phyloP scores from a whole-genome alignment of 2,797 vertebrate species.

The Bradypus variegatus region DNA sequence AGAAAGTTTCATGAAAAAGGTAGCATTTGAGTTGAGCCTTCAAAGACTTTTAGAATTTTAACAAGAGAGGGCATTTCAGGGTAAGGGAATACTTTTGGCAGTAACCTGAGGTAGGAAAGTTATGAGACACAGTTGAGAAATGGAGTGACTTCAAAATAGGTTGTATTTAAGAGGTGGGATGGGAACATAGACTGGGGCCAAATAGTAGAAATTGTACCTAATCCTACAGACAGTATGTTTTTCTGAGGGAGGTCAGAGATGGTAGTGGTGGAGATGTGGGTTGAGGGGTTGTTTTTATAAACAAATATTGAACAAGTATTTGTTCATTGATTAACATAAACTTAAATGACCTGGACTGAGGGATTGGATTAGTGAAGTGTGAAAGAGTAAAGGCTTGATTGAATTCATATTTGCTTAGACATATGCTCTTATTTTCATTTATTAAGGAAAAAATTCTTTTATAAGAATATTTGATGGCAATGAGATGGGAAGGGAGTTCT shows the following conservation, averaged over 20 bases:
- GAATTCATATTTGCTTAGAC: neutral
- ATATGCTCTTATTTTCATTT: neutral
- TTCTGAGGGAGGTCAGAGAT: neutral
- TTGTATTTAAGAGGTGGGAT: neutral
- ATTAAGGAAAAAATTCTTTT: neutral
- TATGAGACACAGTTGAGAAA: neutral
- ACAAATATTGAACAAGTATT: neutral
- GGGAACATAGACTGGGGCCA: neutral
- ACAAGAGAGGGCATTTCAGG: neutral
- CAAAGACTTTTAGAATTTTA: conserved; percentile 6
- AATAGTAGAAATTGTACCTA: neutral
- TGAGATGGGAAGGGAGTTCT: neutral
- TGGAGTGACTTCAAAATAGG: neutral
- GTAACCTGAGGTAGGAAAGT: neutral
- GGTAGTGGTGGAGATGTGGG: neutral
- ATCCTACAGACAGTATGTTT: neutral
- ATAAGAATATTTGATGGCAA: neutral
- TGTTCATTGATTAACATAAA: neutral
- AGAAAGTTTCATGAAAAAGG: conserved; percentile 2
- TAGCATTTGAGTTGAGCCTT: neutral
- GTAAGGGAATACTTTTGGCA: neutral
- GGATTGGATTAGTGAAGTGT: neutral
- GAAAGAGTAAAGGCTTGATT: conserved; percentile 1
- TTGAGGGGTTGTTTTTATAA: neutral
- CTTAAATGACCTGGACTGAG: neutral